A percentile compares a stretch with the other conserved stretches of the same genome.
Conservation (phyloP, 2,797 vertebrate species). For the Yasuhikotakia modesta region DNA sequence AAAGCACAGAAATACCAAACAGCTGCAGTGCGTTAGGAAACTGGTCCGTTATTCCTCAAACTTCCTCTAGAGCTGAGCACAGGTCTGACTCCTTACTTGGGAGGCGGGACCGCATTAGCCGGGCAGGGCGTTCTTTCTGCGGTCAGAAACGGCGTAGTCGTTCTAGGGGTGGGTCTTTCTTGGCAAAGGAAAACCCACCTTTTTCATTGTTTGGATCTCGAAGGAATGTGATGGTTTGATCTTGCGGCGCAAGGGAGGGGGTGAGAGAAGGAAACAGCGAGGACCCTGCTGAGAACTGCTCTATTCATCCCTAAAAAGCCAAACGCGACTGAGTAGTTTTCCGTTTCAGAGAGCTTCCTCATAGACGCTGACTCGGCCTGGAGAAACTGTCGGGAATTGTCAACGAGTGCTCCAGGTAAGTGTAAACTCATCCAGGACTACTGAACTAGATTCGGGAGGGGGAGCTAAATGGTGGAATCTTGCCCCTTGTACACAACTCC, state of each 20-base stretch:
- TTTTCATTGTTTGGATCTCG: conserved; percentile 82
- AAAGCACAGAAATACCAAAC: neutral
- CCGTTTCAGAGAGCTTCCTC: conserved; percentile 43
- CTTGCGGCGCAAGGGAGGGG: conserved; percentile 67
- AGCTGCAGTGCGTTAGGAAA: neutral
- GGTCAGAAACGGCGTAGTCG: conserved; percentile 76
- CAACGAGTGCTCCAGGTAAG: conserved; percentile 53
- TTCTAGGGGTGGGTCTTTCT: conserved; percentile 78
- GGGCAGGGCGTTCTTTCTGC: conserved; percentile 80
- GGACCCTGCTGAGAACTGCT: conserved; percentile 66
- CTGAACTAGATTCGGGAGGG: conserved; percentile 2
- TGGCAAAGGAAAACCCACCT: conserved; percentile 78
- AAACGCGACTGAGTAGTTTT: conserved; percentile 49
- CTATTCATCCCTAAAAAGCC: conserved; percentile 55
- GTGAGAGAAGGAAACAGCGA: conserved; percentile 48
- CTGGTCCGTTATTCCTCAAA: conserved; percentile 18
- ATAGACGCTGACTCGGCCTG: conserved; percentile 57
- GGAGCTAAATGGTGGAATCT: conserved; percentile 22
- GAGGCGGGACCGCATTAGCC: conserved; percentile 73
- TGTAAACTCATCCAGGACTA: conserved; percentile 11
- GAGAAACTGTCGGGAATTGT: conserved; percentile 66
- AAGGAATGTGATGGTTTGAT: conserved; percentile 82
- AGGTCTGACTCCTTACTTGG: neutral
- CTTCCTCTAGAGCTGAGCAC: conserved; percentile 32
- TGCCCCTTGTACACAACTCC: conserved; percentile 51